Evolutionary conservation across 1,140 invertebrate genomes (phyloP).

Genomic region (Sweltsa coloradensis): DNA sequence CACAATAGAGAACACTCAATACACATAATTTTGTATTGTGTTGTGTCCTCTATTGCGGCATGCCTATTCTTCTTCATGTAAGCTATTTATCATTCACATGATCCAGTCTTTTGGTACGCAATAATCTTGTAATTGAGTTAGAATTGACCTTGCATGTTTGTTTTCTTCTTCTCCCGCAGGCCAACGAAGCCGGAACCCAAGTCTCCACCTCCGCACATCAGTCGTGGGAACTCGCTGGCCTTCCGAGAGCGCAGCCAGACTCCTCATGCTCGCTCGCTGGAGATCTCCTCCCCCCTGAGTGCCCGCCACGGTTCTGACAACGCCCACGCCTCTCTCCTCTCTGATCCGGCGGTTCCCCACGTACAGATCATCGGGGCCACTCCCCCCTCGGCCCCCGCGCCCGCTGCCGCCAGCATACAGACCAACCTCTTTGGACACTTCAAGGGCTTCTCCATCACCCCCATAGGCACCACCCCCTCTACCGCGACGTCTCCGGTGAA

Average conservation of each 20-base stretch:
- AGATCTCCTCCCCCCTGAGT: conserved; percentile 16
- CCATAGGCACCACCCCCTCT: conserved; percentile 36
- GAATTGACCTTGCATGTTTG: no score
- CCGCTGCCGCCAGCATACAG: conserved; percentile 35
- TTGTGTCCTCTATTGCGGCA: no score
- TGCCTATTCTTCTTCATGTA: no score
- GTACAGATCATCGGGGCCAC: conserved; percentile 33
- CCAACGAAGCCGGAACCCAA: neutral
- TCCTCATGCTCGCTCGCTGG: conserved; percentile 5
- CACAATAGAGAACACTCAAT: no score
- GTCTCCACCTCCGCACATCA: neutral
- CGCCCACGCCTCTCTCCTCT: conserved; percentile 26
- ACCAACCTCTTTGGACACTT: conserved; percentile 68
- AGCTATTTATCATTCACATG: no score
- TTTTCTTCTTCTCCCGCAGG: no score
- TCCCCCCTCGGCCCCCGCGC: conserved; percentile 28
- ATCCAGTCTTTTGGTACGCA: no score
- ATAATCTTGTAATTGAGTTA: no score
- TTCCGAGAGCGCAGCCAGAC: neutral
- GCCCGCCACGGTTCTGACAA: conserved; percentile 4
- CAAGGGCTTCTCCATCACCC: conserved; percentile 67
- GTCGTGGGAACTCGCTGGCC: conserved; percentile 3
- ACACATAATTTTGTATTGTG: no score
- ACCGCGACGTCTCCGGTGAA: neutral
- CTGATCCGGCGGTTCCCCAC: conserved; percentile 35